A percentile compares a stretch with the other conserved stretches of the same genome.
Evolutionary conservation across 2,797 vertebrate species (phyloP).

Genomic region (Brachyrhaphis roseni): DNA sequence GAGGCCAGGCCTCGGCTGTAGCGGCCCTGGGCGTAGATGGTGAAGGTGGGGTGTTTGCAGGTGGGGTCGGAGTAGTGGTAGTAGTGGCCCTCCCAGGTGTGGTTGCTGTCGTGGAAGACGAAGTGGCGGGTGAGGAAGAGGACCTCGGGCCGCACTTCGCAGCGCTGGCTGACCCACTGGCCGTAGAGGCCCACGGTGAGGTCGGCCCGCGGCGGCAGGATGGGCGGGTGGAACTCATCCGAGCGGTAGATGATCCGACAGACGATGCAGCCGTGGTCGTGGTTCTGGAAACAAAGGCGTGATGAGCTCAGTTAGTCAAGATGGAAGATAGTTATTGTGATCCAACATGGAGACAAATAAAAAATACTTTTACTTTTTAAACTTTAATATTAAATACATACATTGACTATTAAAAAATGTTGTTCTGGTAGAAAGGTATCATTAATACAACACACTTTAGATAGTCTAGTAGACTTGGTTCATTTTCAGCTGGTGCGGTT

Average conservation of each 20-base stretch:
- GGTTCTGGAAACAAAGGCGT: constrained; percentile 82
- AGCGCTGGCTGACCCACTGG: constrained; percentile 97
- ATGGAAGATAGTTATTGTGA: neutral
- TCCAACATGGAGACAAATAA: no score
- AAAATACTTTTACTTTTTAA: no score
- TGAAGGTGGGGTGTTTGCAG: constrained; percentile 96
- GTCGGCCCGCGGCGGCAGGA: constrained; percentile 88
- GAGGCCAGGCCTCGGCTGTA: constrained; percentile 93
- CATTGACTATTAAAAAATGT: neutral
- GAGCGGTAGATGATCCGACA: constrained; percentile 93
- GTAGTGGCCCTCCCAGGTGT: constrained; percentile 97
- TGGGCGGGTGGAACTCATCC: constrained; percentile 89
- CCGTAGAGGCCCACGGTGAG: constrained; percentile 90
- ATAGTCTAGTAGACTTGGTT: no score
- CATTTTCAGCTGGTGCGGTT: no score
- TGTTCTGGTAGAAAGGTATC: no score
- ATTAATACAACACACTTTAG: no score
- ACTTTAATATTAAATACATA: neutral
- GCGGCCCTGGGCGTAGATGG: constrained; percentile 93
- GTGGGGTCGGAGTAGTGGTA: constrained; percentile 96
- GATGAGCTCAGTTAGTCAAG: neutral
- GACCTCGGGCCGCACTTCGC: constrained; percentile 94
- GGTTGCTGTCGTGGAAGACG: constrained; percentile 94
- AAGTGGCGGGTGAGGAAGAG: constrained; percentile 98
- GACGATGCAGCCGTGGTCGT: constrained; percentile 85